phyloP scores from a whole-genome alignment of 30 jellyfish, hydroid and myxozoan species.

The Aurelia sp. region DNA sequence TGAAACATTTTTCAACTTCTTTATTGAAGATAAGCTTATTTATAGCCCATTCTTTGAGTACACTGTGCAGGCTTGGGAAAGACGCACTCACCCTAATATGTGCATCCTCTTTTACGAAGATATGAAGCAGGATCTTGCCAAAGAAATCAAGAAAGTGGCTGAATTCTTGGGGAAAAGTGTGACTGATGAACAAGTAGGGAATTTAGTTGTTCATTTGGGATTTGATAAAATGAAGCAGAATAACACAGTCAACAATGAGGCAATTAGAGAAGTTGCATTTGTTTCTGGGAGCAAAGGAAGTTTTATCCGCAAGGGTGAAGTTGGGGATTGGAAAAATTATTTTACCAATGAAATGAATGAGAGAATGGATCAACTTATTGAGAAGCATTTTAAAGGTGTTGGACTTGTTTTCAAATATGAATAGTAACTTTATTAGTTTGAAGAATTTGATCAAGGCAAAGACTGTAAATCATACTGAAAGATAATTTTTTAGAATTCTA shows the following conservation, averaged over 20 bases:
- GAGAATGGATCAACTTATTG: constrained; percentile 19
- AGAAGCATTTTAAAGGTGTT: not conserved
- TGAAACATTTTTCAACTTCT: constrained; percentile 3
- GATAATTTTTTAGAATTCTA: too few relatives aligned
- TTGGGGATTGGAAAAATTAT: constrained; percentile 64
- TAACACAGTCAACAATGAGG: constrained; percentile 10
- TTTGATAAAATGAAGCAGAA: constrained; percentile 40
- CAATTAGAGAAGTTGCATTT: constrained; percentile 35
- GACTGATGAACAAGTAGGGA: constrained; percentile 29
- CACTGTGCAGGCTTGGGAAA: constrained; percentile 46
- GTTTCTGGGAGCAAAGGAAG: constrained; percentile 38
- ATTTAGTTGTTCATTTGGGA: constrained; percentile 17
- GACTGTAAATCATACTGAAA: too few relatives aligned
- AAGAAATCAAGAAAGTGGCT: constrained; percentile 29
- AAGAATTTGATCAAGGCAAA: too few relatives aligned
- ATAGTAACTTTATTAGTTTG: not conserved
- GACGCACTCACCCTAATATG: constrained; percentile 37
- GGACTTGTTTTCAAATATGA: constrained; percentile 27
- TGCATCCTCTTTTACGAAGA: constrained; percentile 34
- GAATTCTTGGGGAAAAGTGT: constrained; percentile 20
- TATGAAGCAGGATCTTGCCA: constrained; percentile 39
- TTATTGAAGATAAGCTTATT: constrained; percentile 6
- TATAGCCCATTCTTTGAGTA: constrained; percentile 26
- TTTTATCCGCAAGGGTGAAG: constrained; percentile 54
- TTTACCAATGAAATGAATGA: constrained; percentile 51